Conservation (phyloP, 2,113 vertebrate species). For the Romanogobio albipinnatus region DNA sequence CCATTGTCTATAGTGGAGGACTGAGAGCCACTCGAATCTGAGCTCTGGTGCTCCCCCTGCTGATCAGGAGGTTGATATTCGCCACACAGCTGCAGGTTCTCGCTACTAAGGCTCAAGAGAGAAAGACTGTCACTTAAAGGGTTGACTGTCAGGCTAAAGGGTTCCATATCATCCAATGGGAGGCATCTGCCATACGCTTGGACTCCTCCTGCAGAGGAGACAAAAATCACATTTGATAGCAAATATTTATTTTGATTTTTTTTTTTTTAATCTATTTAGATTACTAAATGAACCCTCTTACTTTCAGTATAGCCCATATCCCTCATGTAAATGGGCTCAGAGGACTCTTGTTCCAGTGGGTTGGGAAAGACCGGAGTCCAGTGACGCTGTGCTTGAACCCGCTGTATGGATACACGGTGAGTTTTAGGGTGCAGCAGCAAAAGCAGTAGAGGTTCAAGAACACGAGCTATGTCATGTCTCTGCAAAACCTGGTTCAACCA, state of each 20-base stretch:
- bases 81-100: constrained; percentile 87
- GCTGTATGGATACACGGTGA: constrained; percentile 94
- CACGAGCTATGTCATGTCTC: constrained; percentile 95
- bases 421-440: constrained; percentile 97
- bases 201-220: constrained; percentile 64
- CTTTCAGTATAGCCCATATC: constrained; percentile 83
- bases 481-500: constrained; percentile 98
- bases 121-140: constrained; percentile 94
- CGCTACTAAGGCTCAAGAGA: constrained; percentile 93
- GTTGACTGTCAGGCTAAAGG: constrained; percentile 95
- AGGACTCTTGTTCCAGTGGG: constrained; percentile 59
- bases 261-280: not conserved
- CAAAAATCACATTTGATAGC: constrained; percentile 11
- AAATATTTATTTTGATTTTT: not conserved
- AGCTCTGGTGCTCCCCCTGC: constrained; percentile 88
- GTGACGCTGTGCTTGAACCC: constrained; percentile 91
- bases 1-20: constrained; percentile 88
- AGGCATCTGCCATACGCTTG: constrained; percentile 76
- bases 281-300: constrained; percentile 63
- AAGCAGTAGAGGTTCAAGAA: constrained; percentile 92
- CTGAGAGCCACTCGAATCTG: constrained; percentile 89
- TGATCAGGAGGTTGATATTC: constrained; percentile 88
- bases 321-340: constrained; percentile 74
- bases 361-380: constrained; percentile 80
- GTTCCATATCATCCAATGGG: constrained; percentile 90